Evolutionary conservation across 2,888 invertebrate species (phyloP).

Genomic region (Tuta absoluta): DNA sequence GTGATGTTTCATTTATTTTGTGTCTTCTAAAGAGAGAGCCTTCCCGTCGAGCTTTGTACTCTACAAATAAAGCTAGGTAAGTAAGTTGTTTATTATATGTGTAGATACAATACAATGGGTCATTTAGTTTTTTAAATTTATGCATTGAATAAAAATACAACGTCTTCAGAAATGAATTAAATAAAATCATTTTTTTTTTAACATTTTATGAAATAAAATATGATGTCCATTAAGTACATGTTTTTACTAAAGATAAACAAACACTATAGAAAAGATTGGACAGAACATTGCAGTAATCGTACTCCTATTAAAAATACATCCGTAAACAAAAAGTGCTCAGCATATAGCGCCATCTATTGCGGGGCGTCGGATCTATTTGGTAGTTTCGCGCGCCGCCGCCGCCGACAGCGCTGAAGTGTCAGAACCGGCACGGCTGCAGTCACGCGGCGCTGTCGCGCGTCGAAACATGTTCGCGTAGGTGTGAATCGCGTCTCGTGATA

Average conservation of each 20-base stretch:
- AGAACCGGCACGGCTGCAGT: conserved; percentile 76
- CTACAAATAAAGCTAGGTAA: neutral
- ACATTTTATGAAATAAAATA: neutral
- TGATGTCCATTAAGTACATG: neutral
- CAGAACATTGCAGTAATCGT: conserved; percentile 30
- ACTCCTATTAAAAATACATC: neutral
- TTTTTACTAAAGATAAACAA: neutral
- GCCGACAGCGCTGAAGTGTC: conserved; percentile 68
- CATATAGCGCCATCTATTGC: conserved; percentile 61
- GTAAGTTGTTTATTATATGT: neutral
- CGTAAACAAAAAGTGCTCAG: conserved; percentile 27
- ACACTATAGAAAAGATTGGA: conserved; percentile 7
- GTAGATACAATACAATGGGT: no score
- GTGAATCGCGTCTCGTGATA: conserved; percentile 73
- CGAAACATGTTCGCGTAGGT: conserved; percentile 73
- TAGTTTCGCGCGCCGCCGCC: conserved; percentile 52
- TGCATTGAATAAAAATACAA: no score
- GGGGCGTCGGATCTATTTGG: conserved; percentile 26
- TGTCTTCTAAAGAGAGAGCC: conserved; percentile 1
- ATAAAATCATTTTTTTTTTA: neutral
- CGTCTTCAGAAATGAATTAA: no score
- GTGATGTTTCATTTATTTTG: conserved; percentile 11
- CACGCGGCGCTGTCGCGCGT: conserved; percentile 80
- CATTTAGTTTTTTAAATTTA: no score
- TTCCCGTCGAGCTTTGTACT: neutral